Conservation (phyloP, 1,140 invertebrate species). For the Uloborus diversus region DNA sequence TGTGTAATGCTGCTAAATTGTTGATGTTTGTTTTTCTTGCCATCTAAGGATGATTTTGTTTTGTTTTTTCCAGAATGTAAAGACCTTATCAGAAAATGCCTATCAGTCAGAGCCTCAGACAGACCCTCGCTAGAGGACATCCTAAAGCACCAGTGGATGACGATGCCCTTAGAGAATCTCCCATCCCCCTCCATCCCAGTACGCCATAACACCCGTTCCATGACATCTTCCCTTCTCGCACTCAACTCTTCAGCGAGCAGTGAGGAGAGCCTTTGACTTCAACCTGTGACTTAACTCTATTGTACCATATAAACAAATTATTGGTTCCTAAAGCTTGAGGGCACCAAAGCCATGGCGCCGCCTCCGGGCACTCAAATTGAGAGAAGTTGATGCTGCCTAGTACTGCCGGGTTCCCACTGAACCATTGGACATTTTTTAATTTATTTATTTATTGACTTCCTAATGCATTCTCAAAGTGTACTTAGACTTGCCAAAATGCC, state of each 20-base stretch:
- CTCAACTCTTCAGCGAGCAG: slow-evolving; percentile 58
- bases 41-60: background rate
- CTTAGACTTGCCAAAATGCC: too few species aligned
- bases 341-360: background rate
- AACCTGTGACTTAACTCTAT: background rate
- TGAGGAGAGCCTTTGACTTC: slow-evolving; percentile 24
- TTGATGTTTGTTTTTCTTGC: too few species aligned
- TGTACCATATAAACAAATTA: slow-evolving; percentile 4
- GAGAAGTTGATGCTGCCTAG: too few species aligned
- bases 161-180: slow-evolving; percentile 59
- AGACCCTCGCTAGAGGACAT: slow-evolving; percentile 71
- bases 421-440: too few species aligned
- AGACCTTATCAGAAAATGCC: slow-evolving; percentile 72
- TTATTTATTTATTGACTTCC: too few species aligned
- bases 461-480: too few species aligned
- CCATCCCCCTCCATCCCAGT: slow-evolving; percentile 57
- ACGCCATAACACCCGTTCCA: slow-evolving; percentile 7
- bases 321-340: slow-evolving; percentile 17
- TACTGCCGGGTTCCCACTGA: slow-evolving; percentile 46
- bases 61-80: slow-evolving; percentile 68
- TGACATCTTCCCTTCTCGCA: slow-evolving; percentile 30
- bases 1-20: too few species aligned
- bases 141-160: slow-evolving; percentile 72
- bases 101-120: slow-evolving; percentile 69
- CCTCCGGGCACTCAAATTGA: too few species aligned